Evolutionary conservation across 30 jellyfish, hydroid and myxozoan species (phyloP).

Genomic region (Chironex yamaguchii): DNA sequence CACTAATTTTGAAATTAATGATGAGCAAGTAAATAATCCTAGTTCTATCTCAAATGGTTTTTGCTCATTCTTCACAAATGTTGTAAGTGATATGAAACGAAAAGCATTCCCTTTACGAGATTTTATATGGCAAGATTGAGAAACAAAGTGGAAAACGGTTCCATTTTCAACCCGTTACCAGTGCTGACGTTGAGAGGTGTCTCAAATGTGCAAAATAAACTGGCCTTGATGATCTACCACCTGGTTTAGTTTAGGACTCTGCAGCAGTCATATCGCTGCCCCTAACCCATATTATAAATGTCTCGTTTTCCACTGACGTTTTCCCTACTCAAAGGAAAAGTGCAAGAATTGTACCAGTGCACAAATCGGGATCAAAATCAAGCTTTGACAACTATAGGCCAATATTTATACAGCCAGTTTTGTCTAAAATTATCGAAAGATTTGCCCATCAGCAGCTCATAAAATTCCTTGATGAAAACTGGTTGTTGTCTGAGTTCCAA

Average conservation of each 20-base stretch:
- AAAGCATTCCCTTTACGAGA: conserved; percentile 37
- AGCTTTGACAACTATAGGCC: conserved; percentile 78
- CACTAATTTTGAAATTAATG: conserved; percentile 30
- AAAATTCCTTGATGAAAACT: conserved; percentile 64
- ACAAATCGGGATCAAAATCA: conserved; percentile 52
- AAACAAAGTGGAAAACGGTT: conserved; percentile 24
- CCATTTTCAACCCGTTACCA: conserved; percentile 51
- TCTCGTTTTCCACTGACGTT: conserved; percentile 42
- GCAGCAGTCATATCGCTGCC: conserved; percentile 60
- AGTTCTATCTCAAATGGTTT: conserved; percentile 46
- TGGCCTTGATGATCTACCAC: conserved; percentile 68
- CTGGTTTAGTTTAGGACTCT: conserved; percentile 31
- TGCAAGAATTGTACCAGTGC: conserved; percentile 62
- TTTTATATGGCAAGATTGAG: conserved; percentile 46
- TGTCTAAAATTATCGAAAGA: conserved; percentile 52
- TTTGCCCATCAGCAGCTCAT: conserved; percentile 73
- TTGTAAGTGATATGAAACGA: conserved; percentile 49
- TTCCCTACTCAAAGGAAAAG: conserved; percentile 57
- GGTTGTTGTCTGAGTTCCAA: conserved; percentile 67
- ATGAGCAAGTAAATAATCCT: conserved; percentile 51
- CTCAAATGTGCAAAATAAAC: conserved; percentile 52
- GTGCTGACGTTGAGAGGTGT: conserved; percentile 39
- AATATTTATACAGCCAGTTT: conserved; percentile 68
- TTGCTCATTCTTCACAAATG: conserved; percentile 52
- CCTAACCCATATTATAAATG: conserved; percentile 49